Percentiles rank a stretch among this genome's conserved stretches.
These are phyloP conservation scores for Heliconius hermathena DNA, from an alignment of 1,140 invertebrate species.

Conservation along the genomic window DNA sequence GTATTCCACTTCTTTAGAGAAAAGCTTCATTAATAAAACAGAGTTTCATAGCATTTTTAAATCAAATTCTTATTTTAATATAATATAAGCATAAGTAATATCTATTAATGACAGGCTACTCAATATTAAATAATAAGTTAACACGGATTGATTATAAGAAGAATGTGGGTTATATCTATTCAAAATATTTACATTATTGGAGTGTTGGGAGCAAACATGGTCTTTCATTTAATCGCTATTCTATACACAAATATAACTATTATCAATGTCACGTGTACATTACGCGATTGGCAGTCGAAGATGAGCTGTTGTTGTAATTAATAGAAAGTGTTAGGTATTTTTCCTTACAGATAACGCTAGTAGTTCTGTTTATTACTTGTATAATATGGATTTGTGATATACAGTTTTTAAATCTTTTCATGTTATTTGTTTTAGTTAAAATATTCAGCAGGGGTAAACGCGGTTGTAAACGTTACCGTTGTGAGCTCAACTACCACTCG, in stretches of 20 bases:
- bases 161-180: conserved; percentile 16
- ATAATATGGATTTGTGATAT: too few relatives aligned
- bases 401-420: too few relatives aligned
- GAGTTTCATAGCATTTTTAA: too few relatives aligned
- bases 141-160: conserved; percentile 13
- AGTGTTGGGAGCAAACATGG: neutral
- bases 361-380: neutral
- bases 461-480: too few relatives aligned
- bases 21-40: too few relatives aligned
- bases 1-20: too few relatives aligned
- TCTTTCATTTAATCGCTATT: conserved; percentile 11
- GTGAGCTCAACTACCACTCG: too few relatives aligned
- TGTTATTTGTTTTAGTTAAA: too few relatives aligned
- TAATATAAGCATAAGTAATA: neutral
- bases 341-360: neutral
- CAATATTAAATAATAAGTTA: neutral
- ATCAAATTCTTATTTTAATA: neutral
- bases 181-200: conserved; percentile 24
- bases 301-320: neutral
- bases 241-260: conserved; percentile 9
- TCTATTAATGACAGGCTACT: neutral
- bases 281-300: neutral
- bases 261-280: conserved; percentile 12
- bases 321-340: conserved; percentile 8
- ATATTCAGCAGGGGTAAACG: too few relatives aligned